These are phyloP conservation scores for Trissolcus brochymenae DNA, from an alignment of 2,888 invertebrate species.

Conservation along the genomic window DNA sequence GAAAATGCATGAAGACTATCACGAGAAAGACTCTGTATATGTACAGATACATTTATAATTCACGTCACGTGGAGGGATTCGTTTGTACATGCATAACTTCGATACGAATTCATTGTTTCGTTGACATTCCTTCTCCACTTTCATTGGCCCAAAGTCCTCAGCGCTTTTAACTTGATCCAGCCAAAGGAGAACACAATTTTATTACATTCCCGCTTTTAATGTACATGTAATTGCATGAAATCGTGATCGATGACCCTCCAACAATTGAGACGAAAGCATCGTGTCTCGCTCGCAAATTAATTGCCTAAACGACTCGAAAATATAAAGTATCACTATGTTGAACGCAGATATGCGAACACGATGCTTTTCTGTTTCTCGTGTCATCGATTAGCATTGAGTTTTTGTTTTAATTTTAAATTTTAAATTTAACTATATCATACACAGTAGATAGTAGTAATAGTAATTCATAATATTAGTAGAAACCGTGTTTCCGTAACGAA, in stretches of 20 bases:
- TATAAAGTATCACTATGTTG: constrained; percentile 44
- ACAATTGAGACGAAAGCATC: constrained; percentile 30
- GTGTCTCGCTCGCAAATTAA: constrained; percentile 32
- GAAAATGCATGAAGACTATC: constrained; percentile 58
- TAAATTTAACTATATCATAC: constrained; percentile 51
- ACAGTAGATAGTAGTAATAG: constrained; percentile 51
- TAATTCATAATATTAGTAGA: constrained; percentile 72
- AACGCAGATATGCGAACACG: constrained; percentile 44
- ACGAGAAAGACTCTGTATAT: constrained; percentile 59
- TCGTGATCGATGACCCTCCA: constrained; percentile 42
- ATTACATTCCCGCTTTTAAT: constrained; percentile 16
- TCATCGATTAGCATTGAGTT: constrained; percentile 30
- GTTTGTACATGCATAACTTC: constrained; percentile 75
- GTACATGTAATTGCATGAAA: constrained; percentile 36
- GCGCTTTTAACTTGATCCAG: constrained; percentile 59
- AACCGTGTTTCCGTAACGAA: constrained; percentile 75
- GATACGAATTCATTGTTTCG: constrained; percentile 71
- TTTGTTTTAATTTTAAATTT: constrained; percentile 19
- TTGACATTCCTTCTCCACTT: constrained; percentile 62
- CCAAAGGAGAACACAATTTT: constrained; percentile 49
- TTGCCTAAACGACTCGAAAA: constrained; percentile 50
- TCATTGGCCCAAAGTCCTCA: constrained; percentile 69
- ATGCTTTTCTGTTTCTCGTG: constrained; percentile 35
- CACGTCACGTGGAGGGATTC: constrained; percentile 76
- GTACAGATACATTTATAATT: constrained; percentile 66